A percentile compares a stretch with the other conserved stretches of the same genome.
These are phyloP conservation scores for Prunella fulvescens DNA, from an alignment of 2,113 vertebrate genomes.

Conservation along the genomic window DNA sequence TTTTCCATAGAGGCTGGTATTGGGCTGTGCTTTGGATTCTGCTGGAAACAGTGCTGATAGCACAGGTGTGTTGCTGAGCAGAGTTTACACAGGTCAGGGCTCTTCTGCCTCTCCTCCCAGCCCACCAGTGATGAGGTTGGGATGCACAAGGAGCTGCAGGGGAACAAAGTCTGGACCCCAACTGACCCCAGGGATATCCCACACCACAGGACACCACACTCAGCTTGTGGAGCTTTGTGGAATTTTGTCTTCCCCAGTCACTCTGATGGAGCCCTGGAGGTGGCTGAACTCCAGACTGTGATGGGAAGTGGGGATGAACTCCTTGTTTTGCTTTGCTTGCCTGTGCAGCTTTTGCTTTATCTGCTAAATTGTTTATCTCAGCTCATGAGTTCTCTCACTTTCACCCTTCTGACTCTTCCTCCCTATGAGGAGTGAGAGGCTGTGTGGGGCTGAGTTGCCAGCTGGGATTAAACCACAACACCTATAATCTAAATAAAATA, in stretches of 20 bases:
- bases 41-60: not conserved
- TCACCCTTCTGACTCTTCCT: not conserved
- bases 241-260: not conserved
- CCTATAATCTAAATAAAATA: not conserved
- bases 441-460: not conserved
- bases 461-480: not conserved
- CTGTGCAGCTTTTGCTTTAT: not conserved
- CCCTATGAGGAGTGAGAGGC: not conserved
- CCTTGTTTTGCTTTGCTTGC: not conserved
- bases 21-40: not conserved
- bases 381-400: not conserved
- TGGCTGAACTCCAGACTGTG: not conserved
- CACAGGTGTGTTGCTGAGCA: not conserved
- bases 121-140: fast-evolving
- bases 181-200: not conserved
- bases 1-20: not conserved
- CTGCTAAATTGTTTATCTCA: not conserved
- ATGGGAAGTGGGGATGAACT: not conserved
- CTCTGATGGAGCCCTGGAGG: not conserved
- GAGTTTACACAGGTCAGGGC: not conserved
- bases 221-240: not conserved
- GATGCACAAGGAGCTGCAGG: not conserved
- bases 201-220: not conserved
- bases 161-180: not conserved
- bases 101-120: not conserved